Base-by-base conservation (phyloP, 2,797 vertebrate genomes). In the Cynodonichthys magdalenae region DNA sequence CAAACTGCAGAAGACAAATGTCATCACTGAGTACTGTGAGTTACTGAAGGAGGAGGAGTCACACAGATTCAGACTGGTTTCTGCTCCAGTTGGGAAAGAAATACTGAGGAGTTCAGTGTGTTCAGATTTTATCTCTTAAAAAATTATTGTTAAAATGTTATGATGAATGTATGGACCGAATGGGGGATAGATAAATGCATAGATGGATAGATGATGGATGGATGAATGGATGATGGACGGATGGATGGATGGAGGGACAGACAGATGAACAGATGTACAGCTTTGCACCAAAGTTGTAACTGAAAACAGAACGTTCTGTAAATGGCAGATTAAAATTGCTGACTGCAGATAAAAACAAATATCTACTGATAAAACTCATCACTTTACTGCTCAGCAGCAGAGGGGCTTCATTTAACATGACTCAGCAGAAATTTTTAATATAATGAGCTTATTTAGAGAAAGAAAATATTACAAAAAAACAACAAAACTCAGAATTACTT, bases 401-500 rank as follows among this genome's bases (percentile, higher is more conserved):
- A 51, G 58, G 50, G 58, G 50, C 48, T 81, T 12, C 14, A 27
- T 69, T 61, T 48, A 42, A 62, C 41, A 54, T 63, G 63, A 83
- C 76, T 79, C 63, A 83, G 73, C 58, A 5, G 31, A 31, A 31
- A 31, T 31, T 69, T 51, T 51, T 50, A 65, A 69, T 72, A 71
- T 69, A 77, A 2, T 0, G 19, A 66, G 69, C 65, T 70, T 80
- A 73, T 79, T 78, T 74, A 47, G 46, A 69, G 58, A 65, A 24
- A 59, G 62, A 71, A 68, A 11, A 61, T 10, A 71, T 87, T 82
- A 73, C 77, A 80, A 72, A 82, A 89, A 71, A 82, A 77, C 31
- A 31, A 31, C 29, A 81, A 79, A 83, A 82, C 57, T 66, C 64
- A 52, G 53, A 75, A 80, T 87, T 82, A 80, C 62, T 86, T 79